A percentile compares a stretch with the other conserved stretches of the same genome.
These are phyloP conservation scores for Chymomyza costata DNA, from an alignment of 1,140 invertebrate genomes.

Conservation along the genomic window DNA sequence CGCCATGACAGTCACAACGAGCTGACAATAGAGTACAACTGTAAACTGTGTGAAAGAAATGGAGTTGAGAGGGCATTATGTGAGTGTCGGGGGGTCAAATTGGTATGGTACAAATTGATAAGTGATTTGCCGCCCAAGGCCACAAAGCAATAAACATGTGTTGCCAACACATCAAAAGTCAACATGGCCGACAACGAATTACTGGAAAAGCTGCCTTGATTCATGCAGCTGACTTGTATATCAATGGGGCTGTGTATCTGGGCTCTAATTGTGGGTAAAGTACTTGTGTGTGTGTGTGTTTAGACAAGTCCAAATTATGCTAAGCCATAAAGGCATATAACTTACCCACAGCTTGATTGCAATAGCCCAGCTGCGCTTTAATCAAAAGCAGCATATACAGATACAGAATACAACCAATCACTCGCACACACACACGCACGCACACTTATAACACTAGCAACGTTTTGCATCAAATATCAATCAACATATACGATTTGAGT, in stretches of 20 bases:
- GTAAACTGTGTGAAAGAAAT: conserved; percentile 26
- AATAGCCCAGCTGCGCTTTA: conserved; percentile 39
- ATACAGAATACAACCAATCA: conserved; percentile 2
- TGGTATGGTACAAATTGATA: conserved; percentile 47
- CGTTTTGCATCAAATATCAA: conserved; percentile 40
- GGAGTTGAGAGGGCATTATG: conserved; percentile 31
- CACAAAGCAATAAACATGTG: conserved; percentile 35
- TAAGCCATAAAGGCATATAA: conserved; percentile 9
- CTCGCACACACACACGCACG: conserved; percentile 18
- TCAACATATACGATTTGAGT: too few species aligned
- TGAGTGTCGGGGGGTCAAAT: conserved; percentile 1
- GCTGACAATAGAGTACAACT: too few species aligned
- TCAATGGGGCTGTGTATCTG: conserved; percentile 34
- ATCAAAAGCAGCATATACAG: conserved; percentile 44
- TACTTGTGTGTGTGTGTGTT: conserved; percentile 1
- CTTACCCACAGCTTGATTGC: conserved; percentile 39
- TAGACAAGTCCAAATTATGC: conserved; percentile 16
- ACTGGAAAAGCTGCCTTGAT: too few species aligned
- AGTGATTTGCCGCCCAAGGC: conserved; percentile 41
- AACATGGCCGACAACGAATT: too few species aligned
- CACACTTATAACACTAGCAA: not conserved
- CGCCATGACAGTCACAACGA: conserved; percentile 39
- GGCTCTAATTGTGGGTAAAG: conserved; percentile 8
- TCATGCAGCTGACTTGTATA: conserved; percentile 33
- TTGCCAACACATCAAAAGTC: conserved; percentile 50